Conservation (phyloP, 2,797 vertebrate species). For the Furcifer pardalis region DNA sequence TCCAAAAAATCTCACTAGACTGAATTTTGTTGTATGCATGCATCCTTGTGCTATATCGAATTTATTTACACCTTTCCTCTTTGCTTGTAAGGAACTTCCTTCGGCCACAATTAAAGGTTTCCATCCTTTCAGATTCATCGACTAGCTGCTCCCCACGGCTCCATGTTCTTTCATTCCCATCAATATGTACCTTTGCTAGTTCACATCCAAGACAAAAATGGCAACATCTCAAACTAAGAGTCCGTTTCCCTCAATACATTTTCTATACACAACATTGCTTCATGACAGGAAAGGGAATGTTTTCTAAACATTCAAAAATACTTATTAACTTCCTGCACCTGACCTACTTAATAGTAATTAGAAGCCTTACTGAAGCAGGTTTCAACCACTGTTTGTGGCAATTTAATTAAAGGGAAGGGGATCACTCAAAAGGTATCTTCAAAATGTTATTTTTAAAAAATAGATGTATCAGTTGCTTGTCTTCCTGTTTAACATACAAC, state of each 20-base stretch:
- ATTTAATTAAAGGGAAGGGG: no score
- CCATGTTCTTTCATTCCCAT: slow-evolving; percentile 10
- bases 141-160: slow-evolving; percentile 48
- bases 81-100: slow-evolving; percentile 64
- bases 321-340: no score
- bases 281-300: no score
- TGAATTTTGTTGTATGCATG: slow-evolving; percentile 9
- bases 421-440: no score
- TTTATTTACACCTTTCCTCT: slow-evolving; percentile 55
- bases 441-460: no score
- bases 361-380: no score
- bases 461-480: no score
- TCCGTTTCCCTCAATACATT: neutral
- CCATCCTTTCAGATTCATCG: slow-evolving; percentile 39
- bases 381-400: no score
- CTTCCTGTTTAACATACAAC: no score
- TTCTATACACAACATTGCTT: neutral
- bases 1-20: slow-evolving; percentile 31
- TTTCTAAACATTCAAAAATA: neutral
- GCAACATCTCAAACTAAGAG: slow-evolving; percentile 24
- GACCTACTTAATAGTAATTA: no score
- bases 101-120: slow-evolving; percentile 55
- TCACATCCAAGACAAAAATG: slow-evolving; percentile 35
- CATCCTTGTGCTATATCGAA: slow-evolving; percentile 13
- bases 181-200: slow-evolving; percentile 15